Base-by-base conservation (phyloP, 2,888 invertebrate genomes). In the Drosophila anceps region DNA sequence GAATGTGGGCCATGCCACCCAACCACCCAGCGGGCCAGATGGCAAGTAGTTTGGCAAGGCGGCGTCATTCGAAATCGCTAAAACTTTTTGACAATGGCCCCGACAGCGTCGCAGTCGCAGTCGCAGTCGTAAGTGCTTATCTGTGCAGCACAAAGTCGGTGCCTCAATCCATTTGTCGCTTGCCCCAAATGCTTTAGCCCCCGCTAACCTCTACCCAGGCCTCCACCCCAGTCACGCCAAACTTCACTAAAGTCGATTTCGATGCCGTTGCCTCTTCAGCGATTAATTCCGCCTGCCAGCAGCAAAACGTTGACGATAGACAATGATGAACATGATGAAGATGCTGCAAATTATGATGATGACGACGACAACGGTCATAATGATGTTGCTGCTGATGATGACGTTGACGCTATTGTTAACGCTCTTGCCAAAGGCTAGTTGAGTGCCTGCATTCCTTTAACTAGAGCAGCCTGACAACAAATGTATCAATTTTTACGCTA, bases 31-130 rank as follows among this genome's bases (percentile, higher is more conserved):
- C 68, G 74, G 44, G 73, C 48, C 48, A 35, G 63, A 79, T 73
- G 74, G 69, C 79, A 81, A 81, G 75, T 81, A 74, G 82, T 75
- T 78, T 75, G 79, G 63, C 73, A 48, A 74, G 63, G 67, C 77
- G 74, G 51, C 74, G 54, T 61, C 68, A 77, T 74, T 74, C 53
- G 68, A 79, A 81, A 82, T 82, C 80, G 76, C 82, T 81, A 76
- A 82, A 81, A 81, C 73, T 81, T 82, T 79, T 81, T 82, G 82
- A 79, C 80, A 82, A 79, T 76, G 73, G 69, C 64, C 61, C 69
- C 50, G 53, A 62, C 73, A 65, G 67, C 67, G 58, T 59, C 57
- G 67, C 55, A 66, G 65, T 69, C 76, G 64, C 48, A 66, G 57
- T 59, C 58, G 65, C 55, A 67, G 64, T 69, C 78, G 65, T 50